These are phyloP conservation scores for Cynocephalus volans DNA, from an alignment of 2,113 vertebrate genomes.

Conservation along the genomic window DNA sequence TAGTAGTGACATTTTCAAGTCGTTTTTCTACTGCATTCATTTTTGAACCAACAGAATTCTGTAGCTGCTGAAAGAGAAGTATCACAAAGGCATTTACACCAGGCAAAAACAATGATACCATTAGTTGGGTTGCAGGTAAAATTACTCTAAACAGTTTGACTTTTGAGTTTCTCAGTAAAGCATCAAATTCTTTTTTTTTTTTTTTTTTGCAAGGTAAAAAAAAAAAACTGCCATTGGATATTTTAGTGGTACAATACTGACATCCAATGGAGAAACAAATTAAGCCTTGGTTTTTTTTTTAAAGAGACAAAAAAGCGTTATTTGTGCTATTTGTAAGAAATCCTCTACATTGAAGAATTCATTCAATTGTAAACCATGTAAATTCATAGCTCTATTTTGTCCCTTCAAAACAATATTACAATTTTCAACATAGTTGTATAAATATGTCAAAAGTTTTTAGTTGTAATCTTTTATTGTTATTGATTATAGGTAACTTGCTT, in stretches of 20 bases:
- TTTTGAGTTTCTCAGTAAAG: neutral
- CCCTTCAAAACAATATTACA: neutral
- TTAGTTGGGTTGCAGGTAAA: neutral
- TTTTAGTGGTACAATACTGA: constrained; percentile 1
- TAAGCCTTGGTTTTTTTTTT: neutral
- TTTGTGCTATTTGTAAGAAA: constrained; percentile 9
- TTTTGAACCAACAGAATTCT: constrained; percentile 49
- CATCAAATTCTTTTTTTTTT: neutral
- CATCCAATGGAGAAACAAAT: neutral
- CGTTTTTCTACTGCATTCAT: constrained; percentile 65
- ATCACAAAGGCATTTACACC: neutral
- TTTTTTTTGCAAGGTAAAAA: neutral
- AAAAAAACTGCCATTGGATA: neutral
- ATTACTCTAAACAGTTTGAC: neutral
- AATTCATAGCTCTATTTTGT: neutral
- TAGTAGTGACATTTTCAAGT: constrained; percentile 76
- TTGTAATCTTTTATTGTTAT: neutral
- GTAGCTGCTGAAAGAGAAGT: neutral
- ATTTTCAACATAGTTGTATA: neutral
- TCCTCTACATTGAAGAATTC: neutral
- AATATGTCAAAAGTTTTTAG: neutral
- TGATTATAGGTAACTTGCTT: neutral
- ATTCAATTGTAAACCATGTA: neutral
- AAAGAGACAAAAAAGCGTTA: neutral
- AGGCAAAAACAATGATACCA: neutral